Evolutionary conservation across 2,888 invertebrate species (phyloP).

Genomic region (Apodemia hepburni): DNA sequence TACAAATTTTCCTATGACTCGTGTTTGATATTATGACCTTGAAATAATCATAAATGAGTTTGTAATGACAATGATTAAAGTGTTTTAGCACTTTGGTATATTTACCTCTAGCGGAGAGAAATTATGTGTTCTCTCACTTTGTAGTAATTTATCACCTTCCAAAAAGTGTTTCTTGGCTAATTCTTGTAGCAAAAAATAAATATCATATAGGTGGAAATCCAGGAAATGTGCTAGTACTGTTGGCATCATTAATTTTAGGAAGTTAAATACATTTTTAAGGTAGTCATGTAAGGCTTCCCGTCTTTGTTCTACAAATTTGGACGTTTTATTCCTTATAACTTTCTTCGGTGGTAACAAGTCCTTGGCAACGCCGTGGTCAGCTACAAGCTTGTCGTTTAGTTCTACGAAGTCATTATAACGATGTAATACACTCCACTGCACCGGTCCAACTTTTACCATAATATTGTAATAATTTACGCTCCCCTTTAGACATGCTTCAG

Average conservation of each 20-base stretch:
- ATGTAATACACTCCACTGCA: slow-evolving; percentile 91
- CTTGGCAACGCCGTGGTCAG: slow-evolving; percentile 72
- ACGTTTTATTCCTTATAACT: slow-evolving; percentile 93
- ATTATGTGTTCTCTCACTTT: slow-evolving; percentile 81
- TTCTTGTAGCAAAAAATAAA: slow-evolving; percentile 91
- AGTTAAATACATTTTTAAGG: slow-evolving; percentile 86
- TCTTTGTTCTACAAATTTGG: slow-evolving; percentile 84
- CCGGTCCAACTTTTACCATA: slow-evolving; percentile 83
- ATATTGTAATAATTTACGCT: slow-evolving; percentile 88
- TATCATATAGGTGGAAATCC: slow-evolving; percentile 94
- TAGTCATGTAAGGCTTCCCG: slow-evolving; percentile 71
- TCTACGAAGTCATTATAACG: slow-evolving; percentile 95
- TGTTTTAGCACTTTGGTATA: slow-evolving; percentile 10
- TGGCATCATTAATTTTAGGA: slow-evolving; percentile 89
- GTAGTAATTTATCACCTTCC: slow-evolving; percentile 85
- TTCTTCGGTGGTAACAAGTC: slow-evolving; percentile 96
- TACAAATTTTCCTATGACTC: slow-evolving; percentile 6
- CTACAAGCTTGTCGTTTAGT: slow-evolving; percentile 88
- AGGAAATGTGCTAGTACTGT: slow-evolving; percentile 90
- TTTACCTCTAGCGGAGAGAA: slow-evolving; percentile 90
- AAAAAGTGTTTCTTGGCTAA: slow-evolving; percentile 89
- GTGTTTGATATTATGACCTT: neutral
- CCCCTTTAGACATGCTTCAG: slow-evolving; percentile 82
- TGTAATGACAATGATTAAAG: neutral
- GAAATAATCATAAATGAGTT: slow-evolving; percentile 8